Percentiles rank a stretch among this genome's conserved stretches.
phyloP scores from a whole-genome alignment of 2,113 vertebrate genomes.

The Cairina moschata region DNA sequence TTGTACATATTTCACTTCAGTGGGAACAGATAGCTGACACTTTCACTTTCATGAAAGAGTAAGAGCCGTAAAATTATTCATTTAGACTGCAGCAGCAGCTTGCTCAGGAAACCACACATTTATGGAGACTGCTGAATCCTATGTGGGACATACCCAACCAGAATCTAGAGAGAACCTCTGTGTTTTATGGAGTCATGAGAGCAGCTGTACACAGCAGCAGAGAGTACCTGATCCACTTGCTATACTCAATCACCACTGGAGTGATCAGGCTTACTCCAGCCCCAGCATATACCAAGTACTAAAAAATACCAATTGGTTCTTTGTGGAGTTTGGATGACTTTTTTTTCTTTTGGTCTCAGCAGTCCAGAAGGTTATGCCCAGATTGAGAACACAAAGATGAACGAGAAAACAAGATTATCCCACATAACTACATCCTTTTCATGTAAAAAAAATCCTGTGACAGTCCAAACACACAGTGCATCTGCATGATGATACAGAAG shows the following conservation, averaged over 20 bases:
- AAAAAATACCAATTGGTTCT: neutral
- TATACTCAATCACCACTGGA: neutral
- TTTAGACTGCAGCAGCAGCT: neutral
- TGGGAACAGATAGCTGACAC: neutral
- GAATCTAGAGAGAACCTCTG: neutral
- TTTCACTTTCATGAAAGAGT: neutral
- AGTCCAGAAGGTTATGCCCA: neutral
- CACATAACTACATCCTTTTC: neutral
- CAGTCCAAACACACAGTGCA: neutral
- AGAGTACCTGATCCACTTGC: neutral
- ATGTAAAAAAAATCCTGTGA: neutral
- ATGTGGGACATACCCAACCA: neutral
- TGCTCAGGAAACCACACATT: neutral
- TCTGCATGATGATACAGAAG: neutral
- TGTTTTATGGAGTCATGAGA: neutral
- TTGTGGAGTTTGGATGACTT: neutral
- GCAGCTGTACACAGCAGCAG: neutral
- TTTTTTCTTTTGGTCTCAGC: neutral
- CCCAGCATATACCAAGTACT: neutral
- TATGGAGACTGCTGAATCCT: neutral
- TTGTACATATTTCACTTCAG: neutral
- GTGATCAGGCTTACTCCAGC: neutral
- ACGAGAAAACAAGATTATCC: neutral
- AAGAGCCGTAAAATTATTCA: neutral
- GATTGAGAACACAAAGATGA: neutral